Conservation (phyloP, 2,113 vertebrate species). For the Hemibagrus wyckioides region DNA sequence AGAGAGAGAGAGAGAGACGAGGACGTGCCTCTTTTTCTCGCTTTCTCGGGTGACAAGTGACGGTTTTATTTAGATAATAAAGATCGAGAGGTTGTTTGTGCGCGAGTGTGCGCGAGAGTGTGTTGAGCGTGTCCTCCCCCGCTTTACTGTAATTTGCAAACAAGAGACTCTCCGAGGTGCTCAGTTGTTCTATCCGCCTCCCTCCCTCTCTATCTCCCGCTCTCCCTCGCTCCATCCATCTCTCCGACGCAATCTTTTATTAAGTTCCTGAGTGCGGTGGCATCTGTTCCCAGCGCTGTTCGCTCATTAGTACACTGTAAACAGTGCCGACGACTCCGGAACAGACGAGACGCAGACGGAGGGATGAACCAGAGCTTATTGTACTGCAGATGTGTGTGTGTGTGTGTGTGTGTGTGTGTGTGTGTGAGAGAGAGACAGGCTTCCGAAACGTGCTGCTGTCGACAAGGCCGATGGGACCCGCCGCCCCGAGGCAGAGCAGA, state of each 20-base stretch:
- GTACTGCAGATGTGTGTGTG: constrained; percentile 16
- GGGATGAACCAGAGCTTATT: constrained; percentile 6
- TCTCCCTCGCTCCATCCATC: constrained; percentile 11
- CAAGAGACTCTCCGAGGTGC: constrained; percentile 43
- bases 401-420: constrained; percentile 27
- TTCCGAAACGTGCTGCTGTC: constrained; percentile 37
- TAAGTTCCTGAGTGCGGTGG: constrained; percentile 55
- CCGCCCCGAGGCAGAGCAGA: constrained; percentile 18
- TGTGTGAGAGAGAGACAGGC: not conserved
- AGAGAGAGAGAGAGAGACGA: too few species aligned
- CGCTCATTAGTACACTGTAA: constrained; percentile 65
- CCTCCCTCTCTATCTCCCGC: not conserved
- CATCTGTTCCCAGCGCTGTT: constrained; percentile 60
- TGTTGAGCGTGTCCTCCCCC: constrained; percentile 27
- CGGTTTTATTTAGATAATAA: constrained; percentile 55
- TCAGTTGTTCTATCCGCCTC: constrained; percentile 43
- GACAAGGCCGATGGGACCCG: constrained; percentile 41
- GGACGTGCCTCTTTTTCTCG: not conserved
- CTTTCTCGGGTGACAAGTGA: constrained; percentile 49
- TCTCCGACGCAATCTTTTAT: constrained; percentile 48
- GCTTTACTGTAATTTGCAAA: constrained; percentile 48
- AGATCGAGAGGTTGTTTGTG: constrained; percentile 28
- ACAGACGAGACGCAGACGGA: constrained; percentile 26
- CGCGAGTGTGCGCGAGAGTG: not conserved
- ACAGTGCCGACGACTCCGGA: constrained; percentile 53